phyloP scores from a whole-genome alignment of 2,888 invertebrate genomes.

The Dryococelus australis region DNA sequence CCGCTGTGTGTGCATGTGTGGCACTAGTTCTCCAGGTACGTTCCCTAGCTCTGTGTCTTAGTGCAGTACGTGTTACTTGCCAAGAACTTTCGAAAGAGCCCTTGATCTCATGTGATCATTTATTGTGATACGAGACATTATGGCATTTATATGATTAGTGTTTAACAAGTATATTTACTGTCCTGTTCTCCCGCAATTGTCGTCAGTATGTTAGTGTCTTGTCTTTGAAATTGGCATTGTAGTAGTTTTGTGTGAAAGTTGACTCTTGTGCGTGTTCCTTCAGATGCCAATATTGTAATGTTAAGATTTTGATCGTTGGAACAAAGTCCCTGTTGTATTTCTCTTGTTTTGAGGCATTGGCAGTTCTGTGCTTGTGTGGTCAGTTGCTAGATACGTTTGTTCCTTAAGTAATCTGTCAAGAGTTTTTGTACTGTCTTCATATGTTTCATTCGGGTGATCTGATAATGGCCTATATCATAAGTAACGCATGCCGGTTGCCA shows the following conservation, averaged over 20 bases:
- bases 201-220: background rate
- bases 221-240: background rate
- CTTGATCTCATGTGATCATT: slow-evolving; percentile 25
- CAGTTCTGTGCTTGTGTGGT: background rate
- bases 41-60: slow-evolving; percentile 16
- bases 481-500: background rate
- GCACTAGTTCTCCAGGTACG: background rate
- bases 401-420: background rate
- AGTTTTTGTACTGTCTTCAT: background rate
- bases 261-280: background rate
- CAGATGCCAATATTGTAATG: background rate
- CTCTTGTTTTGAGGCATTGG: background rate
- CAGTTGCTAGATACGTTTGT: background rate
- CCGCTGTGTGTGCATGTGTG: background rate
- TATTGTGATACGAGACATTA: slow-evolving; percentile 25
- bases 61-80: slow-evolving; percentile 1
- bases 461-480: background rate
- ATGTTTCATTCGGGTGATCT: background rate
- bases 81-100: background rate
- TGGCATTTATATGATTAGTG: slow-evolving; percentile 24
- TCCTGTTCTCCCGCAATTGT: background rate
- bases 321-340: background rate
- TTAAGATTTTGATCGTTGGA: background rate
- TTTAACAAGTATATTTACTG: background rate
- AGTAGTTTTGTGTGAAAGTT: background rate